phyloP scores from a whole-genome alignment of 2,797 vertebrate species.

The Muraenolepis orangiensis region DNA sequence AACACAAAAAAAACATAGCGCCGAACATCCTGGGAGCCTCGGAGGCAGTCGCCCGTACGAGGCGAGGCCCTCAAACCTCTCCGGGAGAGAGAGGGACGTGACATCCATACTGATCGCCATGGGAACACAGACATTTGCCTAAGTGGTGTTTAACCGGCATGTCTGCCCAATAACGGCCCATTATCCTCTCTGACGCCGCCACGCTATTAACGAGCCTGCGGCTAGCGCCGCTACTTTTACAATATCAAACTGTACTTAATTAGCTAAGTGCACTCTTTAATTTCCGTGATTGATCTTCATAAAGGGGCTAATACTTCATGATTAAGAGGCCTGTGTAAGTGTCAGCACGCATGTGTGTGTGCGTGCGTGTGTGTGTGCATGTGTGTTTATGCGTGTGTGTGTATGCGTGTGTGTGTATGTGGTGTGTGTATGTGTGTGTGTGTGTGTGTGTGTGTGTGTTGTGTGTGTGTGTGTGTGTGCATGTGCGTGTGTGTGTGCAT shows the following conservation, averaged over 20 bases:
- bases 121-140: slow-evolving; percentile 56
- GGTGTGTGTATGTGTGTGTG: too few relatives aligned
- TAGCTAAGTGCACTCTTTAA: slow-evolving; percentile 64
- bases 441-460: too few relatives aligned
- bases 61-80: slow-evolving; percentile 33
- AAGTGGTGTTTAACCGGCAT: slow-evolving; percentile 58
- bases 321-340: slow-evolving; percentile 31
- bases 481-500: too few relatives aligned
- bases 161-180: slow-evolving; percentile 53
- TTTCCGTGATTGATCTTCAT: slow-evolving; percentile 58
- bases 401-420: too few relatives aligned
- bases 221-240: slow-evolving; percentile 45
- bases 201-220: slow-evolving; percentile 6
- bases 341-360: neutral
- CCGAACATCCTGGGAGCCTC: neutral
- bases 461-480: too few relatives aligned
- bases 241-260: slow-evolving; percentile 52
- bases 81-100: slow-evolving; percentile 43
- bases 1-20: neutral
- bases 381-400: too few relatives aligned
- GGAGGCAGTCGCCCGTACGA: neutral
- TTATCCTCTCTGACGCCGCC: slow-evolving; percentile 51
- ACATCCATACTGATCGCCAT: slow-evolving; percentile 61
- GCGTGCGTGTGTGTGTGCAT: neutral
- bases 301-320: slow-evolving; percentile 51